A percentile compares a stretch with the other conserved stretches of the same genome.
These are phyloP conservation scores for Monodelphis domestica DNA, from an alignment of 2,797 vertebrate species.

Conservation along the genomic window DNA sequence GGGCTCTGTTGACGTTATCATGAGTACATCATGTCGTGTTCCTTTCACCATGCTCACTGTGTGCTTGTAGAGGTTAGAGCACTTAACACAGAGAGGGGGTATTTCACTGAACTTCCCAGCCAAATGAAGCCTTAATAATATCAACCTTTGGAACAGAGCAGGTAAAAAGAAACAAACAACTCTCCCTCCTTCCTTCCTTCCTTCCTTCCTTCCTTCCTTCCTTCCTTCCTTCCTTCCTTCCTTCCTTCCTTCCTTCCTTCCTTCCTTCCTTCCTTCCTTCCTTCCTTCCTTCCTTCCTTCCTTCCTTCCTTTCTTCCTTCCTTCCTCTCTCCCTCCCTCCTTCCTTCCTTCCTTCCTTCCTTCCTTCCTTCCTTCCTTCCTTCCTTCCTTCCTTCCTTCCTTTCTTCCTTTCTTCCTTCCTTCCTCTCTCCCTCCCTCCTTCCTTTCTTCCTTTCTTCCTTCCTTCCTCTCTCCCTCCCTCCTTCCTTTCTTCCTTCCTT, in stretches of 20 bases:
- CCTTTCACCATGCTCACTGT: constrained; percentile 6
- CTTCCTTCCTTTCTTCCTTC: no score
- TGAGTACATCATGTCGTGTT: not conserved
- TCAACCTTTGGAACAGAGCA: constrained; percentile 42
- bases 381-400: no score
- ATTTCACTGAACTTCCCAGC: constrained; percentile 51
- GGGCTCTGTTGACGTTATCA: constrained; percentile 29
- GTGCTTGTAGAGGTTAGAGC: constrained; percentile 23
- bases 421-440: no score
- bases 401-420: no score
- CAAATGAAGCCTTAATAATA: constrained; percentile 41
- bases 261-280: no score
- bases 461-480: no score
- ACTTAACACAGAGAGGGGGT: constrained; percentile 45
- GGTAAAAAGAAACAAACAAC: constrained; percentile 43
- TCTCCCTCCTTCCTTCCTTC: not conserved
- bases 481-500: no score
- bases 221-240: accelerated
- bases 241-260: not conserved
- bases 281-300: no score
- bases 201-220: not conserved
- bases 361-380: no score
- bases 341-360: no score
- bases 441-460: no score
- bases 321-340: no score